Evolutionary conservation across 2,113 vertebrate species (phyloP), one percentile per base, ranked within the genome.

Genomic region (Zosterops borbonicus): DNA sequence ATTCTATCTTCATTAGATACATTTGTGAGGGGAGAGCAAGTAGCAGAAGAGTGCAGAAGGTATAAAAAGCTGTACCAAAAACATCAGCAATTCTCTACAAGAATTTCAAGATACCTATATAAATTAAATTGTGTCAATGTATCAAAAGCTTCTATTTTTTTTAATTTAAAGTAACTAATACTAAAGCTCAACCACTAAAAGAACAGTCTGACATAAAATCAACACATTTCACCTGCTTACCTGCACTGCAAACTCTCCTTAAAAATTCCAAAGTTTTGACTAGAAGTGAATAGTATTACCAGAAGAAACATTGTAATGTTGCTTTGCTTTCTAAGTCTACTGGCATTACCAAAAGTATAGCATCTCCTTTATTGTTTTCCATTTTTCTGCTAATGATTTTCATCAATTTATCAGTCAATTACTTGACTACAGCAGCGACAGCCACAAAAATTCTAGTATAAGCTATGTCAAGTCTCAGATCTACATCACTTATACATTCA

Each of bases 241-340:
- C 33, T 49, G 12, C 23, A 59, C 62, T 46, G 11, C 35, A 29
- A 79, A 63, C 44, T 60, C 20, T 55, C 71, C 65, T 68, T 19
- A 52, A 28, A 81, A 89, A 58, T 74, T 67, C 24, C 8, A 2
- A 62, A 35, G 25, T 75, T 81, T 84, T 75, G 42, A 75, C 47
- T 24, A 59, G 29, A 74, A 62, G 12, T 39, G 7, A 87, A n/a
- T 5, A 87, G 27, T 8, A 74, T 12, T 9, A 77, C 5, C 3
- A 4, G 16, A 56, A 73, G 10, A 70, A 78, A 49, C 23, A 63
- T 0, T 1, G 2, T 47, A 44, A 55, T 2, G 0, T 65, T 76
- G 55, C 19, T 50, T 78, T 55, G 25, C 24, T 90, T 92, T 77
- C 46, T 14, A 79, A 56, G 31, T 35, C 49, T 71, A 33, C 20